Conservation (phyloP, 2,113 vertebrate species). For the Arizona elegans region DNA sequence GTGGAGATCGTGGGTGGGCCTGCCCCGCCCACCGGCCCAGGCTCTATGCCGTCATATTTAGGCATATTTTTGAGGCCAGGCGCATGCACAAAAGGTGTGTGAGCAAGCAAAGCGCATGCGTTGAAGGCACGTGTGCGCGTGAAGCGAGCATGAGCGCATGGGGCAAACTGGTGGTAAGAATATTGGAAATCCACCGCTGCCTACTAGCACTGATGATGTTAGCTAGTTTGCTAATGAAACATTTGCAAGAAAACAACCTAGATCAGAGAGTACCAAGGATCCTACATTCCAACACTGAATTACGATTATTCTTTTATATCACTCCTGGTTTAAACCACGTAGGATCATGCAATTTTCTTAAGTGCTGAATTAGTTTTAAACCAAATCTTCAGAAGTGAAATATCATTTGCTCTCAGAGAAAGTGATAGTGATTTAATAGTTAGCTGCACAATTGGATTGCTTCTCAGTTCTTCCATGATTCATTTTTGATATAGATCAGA, state of each 20-base stretch:
- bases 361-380: neutral
- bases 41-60: too few species aligned
- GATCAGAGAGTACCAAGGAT: neutral
- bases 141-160: too few species aligned
- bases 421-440: neutral
- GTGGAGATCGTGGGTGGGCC: too few species aligned
- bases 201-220: neutral
- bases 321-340: neutral
- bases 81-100: too few species aligned
- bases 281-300: neutral
- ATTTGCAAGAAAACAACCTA: neutral
- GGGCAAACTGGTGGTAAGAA: too few species aligned
- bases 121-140: too few species aligned
- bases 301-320: neutral
- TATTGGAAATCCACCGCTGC: too few species aligned
- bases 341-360: neutral
- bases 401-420: neutral
- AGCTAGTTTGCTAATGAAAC: neutral
- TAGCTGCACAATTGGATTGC: neutral
- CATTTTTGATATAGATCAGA: neutral
- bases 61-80: too few species aligned
- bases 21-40: too few species aligned
- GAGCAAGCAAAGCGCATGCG: too few species aligned
- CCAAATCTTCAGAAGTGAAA: neutral
- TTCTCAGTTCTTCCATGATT: neutral